phyloP scores from a whole-genome alignment of 2,113 vertebrate genomes.

The Abramis brama region DNA sequence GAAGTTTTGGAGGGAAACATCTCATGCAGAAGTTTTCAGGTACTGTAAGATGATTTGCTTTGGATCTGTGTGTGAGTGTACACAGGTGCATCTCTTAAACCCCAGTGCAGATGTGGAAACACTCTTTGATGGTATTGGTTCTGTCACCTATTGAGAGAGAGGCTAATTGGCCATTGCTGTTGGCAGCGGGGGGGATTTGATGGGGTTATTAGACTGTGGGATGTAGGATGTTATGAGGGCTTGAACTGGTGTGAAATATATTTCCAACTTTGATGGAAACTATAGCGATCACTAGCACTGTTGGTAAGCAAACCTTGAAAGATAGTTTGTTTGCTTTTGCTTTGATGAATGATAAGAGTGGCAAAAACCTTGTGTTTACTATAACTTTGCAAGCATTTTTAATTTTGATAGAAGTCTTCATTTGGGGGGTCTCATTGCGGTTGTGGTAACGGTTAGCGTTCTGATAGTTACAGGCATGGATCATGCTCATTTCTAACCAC shows the following conservation, averaged over 20 bases:
- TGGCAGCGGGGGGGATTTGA: constrained; percentile 9
- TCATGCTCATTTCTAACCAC: constrained; percentile 67
- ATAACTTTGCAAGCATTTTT: constrained; percentile 6
- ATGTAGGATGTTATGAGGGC: constrained; percentile 9
- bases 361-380: not conserved
- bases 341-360: not conserved
- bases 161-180: constrained; percentile 31
- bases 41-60: not conserved
- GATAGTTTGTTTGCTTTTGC: not conserved
- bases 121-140: constrained; percentile 62
- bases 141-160: constrained; percentile 60
- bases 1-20: not conserved
- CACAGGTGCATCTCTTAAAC: constrained; percentile 62
- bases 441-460: constrained; percentile 65
- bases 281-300: not conserved
- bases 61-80: constrained; percentile 53
- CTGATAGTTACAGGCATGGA: constrained; percentile 65
- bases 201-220: not conserved
- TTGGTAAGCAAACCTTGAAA: constrained; percentile 1
- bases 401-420: not conserved
- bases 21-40: not conserved
- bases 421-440: constrained; percentile 20
- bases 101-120: constrained; percentile 35
- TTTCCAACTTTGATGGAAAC: not conserved
- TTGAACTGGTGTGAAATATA: not conserved